Base-by-base conservation (phyloP, 2,888 invertebrate species). In the Griposia aprilina region DNA sequence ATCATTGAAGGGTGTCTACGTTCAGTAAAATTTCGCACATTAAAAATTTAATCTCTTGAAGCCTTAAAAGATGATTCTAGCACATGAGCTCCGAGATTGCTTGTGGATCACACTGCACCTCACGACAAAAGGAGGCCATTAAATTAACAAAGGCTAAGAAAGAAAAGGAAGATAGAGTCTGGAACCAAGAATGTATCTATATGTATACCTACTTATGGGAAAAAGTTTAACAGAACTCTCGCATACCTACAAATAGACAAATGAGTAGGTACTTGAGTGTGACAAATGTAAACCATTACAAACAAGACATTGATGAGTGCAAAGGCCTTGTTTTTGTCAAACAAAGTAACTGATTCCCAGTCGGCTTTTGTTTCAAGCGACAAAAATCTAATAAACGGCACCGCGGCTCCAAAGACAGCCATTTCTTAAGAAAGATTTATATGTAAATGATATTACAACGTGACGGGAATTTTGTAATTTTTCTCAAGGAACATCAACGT, bases 381-480 rank as follows among this genome's bases (percentile, higher is more conserved):
- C 74, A 66, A 76, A 76, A 72, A 71, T 71, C 70, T 74, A 81
- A 85, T 80, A 81, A 78, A 80, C 77, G 82, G 26, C 76, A 60
- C 60, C 74, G 57, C 67, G 55, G 57, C 68, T 75, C 67, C 74
- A 80, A 87, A 81, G 80, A 69, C 78, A 79, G 23, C 55, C 71
- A 82, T 81, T 85, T 84, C 76, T 79, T 78, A 72, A 73, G n/a
- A 81, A 80, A 86, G 81, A 88, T 88, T 88, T 85, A 83, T 78
- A 88, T 88, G 81, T 76, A 83, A 88, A 88, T 88, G 74, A 88
- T 84, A 88, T 84, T 83, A 86, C 52, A 59, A 69, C 86, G 88
- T 88, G 88, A 86, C 84, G 8, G 57, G 82, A 88, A 86, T 87
- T 74, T 86, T 76, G 63, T 57, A 78, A 69, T 60, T 74, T 78